phyloP scores from a whole-genome alignment of 2,888 invertebrate species.

The Nomada lathburiana region DNA sequence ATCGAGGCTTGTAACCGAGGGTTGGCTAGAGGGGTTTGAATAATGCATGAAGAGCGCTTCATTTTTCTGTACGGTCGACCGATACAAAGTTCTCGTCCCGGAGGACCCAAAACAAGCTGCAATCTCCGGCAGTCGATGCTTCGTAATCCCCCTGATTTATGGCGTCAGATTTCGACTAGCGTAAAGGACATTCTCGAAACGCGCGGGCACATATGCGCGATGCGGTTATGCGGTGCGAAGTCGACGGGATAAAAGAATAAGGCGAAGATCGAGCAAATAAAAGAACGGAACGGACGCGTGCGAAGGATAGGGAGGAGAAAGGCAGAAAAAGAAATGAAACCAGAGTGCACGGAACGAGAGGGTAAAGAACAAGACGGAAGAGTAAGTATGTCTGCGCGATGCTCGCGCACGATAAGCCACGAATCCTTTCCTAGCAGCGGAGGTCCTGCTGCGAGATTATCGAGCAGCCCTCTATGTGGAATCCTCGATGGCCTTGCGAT shows the following conservation, averaged over 20 bases:
- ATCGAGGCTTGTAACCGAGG: conserved; percentile 42
- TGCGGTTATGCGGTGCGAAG: background rate
- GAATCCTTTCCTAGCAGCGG: conserved; percentile 45
- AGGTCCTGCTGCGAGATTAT: conserved; percentile 61
- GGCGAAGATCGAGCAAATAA: no score
- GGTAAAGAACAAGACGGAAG: conserved; percentile 37
- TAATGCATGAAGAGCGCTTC: conserved; percentile 75
- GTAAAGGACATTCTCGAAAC: conserved; percentile 5
- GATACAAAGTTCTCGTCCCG: conserved; percentile 71
- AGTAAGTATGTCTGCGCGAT: conserved; percentile 42
- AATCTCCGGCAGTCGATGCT: conserved; percentile 73
- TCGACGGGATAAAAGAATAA: background rate
- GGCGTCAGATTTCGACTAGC: conserved; percentile 72
- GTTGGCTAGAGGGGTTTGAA: conserved; percentile 64
- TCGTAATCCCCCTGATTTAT: conserved; percentile 73
- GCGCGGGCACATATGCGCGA: background rate
- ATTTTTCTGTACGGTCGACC: conserved; percentile 71
- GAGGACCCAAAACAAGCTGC: conserved; percentile 73
- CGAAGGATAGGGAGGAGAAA: background rate
- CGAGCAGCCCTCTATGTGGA: conserved; percentile 35
- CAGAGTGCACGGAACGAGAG: background rate
- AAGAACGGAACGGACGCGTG: background rate
- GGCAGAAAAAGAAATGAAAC: background rate
- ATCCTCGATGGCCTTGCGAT: conserved; percentile 62
- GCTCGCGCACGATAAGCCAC: conserved; percentile 60